Percentiles rank a stretch among this genome's conserved stretches.
phyloP scores from a whole-genome alignment of 2,113 vertebrate species.

The Sylvilagus bachmani region DNA sequence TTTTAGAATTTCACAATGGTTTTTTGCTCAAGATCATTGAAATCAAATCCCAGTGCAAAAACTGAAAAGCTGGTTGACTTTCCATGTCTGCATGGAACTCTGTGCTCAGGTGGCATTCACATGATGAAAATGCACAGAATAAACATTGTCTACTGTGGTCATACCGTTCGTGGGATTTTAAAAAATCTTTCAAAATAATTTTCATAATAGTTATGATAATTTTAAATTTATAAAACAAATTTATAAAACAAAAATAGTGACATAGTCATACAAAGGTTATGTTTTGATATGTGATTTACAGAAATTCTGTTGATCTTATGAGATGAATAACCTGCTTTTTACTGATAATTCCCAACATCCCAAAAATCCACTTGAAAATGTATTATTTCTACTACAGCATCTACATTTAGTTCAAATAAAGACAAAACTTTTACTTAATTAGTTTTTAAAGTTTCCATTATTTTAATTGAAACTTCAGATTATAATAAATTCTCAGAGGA shows the following conservation, averaged over 20 bases:
- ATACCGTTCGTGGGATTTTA: neutral
- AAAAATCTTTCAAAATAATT: too few species aligned
- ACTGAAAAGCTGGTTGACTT: neutral
- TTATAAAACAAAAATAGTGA: too few species aligned
- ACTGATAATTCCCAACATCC: neutral
- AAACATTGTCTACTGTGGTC: neutral
- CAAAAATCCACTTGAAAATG: neutral
- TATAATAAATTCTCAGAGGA: neutral
- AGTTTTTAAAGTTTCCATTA: neutral
- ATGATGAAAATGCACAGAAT: neutral
- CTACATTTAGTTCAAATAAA: conserved; percentile 66
- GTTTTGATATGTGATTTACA: neutral
- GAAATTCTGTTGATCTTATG: conserved; percentile 40
- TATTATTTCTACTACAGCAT: neutral
- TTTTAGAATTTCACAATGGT: neutral
- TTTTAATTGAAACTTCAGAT: neutral
- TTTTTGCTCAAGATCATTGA: neutral
- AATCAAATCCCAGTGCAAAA: neutral
- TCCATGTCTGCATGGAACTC: neutral
- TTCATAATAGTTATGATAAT: too few species aligned
- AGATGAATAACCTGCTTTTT: conserved; percentile 43
- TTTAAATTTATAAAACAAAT: too few species aligned
- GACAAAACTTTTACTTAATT: neutral
- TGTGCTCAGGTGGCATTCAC: neutral
- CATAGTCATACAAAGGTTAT: neutral